Percentiles rank a stretch among this genome's conserved stretches.
Evolutionary conservation across 2,888 invertebrate species (phyloP).

Genomic region (Herminia tarsipennalis): DNA sequence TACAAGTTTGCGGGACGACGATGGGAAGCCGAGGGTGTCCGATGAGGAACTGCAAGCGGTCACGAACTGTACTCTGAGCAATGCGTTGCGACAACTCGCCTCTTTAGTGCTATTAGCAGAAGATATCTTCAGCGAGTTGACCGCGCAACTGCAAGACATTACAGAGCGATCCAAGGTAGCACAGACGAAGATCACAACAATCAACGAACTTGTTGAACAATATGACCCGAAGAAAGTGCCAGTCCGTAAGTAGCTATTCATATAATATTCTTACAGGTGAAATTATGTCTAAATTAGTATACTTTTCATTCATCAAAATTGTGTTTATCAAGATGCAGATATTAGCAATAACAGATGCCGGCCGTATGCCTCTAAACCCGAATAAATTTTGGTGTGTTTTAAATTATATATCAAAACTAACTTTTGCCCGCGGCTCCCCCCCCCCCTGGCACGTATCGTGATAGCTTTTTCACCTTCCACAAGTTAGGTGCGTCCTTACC

Average conservation of each 20-base stretch:
- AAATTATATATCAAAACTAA: no score
- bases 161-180: slow-evolving; percentile 90
- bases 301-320: slow-evolving; percentile 9
- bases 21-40: slow-evolving; percentile 85
- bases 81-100: slow-evolving; percentile 93
- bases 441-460: no score
- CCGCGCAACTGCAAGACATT: slow-evolving; percentile 90
- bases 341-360: no score
- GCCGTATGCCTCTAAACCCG: no score
- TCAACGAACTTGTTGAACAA: slow-evolving; percentile 89
- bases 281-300: no score
- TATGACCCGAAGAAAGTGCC: slow-evolving; percentile 96
- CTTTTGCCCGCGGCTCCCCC: no score
- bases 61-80: slow-evolving; percentile 94
- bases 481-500: no score
- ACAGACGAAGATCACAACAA: slow-evolving; percentile 88
- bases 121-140: slow-evolving; percentile 94
- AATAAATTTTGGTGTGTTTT: no score
- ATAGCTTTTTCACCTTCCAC: no score
- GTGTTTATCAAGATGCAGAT: no score
- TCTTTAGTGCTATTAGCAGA: slow-evolving; percentile 93
- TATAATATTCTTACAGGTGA: no score
- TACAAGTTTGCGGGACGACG: slow-evolving; percentile 86
- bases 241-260: slow-evolving; percentile 97
- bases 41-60: slow-evolving; percentile 94